These are phyloP conservation scores for Lytechinus pictus DNA, from an alignment of 35 echinoderm and acorn worm species.

Conservation along the genomic window DNA sequence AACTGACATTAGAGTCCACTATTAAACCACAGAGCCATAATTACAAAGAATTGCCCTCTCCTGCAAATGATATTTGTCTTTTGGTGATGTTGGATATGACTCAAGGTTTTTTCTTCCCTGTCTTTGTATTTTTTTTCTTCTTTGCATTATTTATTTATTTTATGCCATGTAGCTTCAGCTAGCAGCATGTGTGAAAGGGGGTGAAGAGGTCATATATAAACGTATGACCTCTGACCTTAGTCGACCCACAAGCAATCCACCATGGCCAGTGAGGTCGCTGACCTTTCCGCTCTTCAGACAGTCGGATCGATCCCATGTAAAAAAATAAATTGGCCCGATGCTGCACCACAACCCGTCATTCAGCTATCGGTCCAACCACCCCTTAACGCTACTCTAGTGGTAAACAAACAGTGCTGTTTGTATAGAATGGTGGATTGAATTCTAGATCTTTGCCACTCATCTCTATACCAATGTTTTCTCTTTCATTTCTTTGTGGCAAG, in stretches of 20 bases:
- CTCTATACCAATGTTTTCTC: not conserved
- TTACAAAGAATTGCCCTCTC: not conserved
- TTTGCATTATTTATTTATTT: conserved; percentile 39
- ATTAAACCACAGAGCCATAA: not conserved
- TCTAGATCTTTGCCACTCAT: not conserved
- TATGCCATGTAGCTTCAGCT: conserved; percentile 36
- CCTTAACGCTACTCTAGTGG: conserved; percentile 28
- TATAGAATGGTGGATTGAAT: conserved; percentile 29
- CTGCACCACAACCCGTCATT: conserved; percentile 22
- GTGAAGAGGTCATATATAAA: conserved; percentile 22
- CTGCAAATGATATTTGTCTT: not conserved
- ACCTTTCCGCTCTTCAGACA: not conserved
- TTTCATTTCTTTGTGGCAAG: conserved; percentile 12
- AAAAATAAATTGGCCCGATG: conserved; percentile 10
- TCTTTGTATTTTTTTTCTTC: conserved; percentile 38
- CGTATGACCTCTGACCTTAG: conserved; percentile 28
- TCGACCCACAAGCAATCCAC: conserved; percentile 9
- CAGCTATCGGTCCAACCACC: not conserved
- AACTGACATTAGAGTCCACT: too few species aligned
- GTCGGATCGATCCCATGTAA: conserved; percentile 4
- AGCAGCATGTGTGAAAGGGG: conserved; percentile 30
- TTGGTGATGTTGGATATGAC: conserved; percentile 8
- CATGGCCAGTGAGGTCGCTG: conserved; percentile 19
- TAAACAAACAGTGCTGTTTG: conserved; percentile 44
- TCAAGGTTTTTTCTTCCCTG: conserved; percentile 36